A percentile compares a stretch with the other conserved stretches of the same genome.
phyloP scores from a whole-genome alignment of 1,140 invertebrate species.

The Papilio polyxenes region DNA sequence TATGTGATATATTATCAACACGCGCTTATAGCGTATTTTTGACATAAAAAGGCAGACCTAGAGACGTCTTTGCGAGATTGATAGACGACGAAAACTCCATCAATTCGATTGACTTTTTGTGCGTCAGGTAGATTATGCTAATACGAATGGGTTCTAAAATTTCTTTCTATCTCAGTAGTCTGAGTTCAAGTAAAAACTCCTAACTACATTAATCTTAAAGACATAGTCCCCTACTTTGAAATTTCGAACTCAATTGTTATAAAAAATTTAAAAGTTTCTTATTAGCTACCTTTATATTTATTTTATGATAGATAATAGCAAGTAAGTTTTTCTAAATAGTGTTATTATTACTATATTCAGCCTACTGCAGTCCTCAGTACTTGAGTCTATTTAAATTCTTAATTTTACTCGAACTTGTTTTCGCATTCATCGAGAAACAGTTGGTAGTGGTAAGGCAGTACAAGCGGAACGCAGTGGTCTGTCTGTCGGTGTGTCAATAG shows the following conservation, averaged over 20 bases:
- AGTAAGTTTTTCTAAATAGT: too few relatives aligned
- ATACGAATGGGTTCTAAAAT: conserved; percentile 48
- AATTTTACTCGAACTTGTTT: background rate
- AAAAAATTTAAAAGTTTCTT: background rate
- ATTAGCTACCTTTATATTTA: too few relatives aligned
- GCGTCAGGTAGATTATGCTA: conserved; percentile 47
- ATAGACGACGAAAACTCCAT: conserved; percentile 29
- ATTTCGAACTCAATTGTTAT: conserved; percentile 41
- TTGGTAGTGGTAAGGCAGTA: conserved; percentile 47
- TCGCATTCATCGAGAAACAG: conserved; percentile 7
- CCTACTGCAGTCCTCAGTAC: background rate
- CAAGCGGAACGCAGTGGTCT: conserved; percentile 60
- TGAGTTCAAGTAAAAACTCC: conserved; percentile 59
- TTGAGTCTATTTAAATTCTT: background rate
- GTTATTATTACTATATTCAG: background rate
- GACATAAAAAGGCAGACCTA: background rate
- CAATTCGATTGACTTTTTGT: conserved; percentile 40
- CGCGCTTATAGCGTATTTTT: background rate
- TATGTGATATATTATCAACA: too few relatives aligned
- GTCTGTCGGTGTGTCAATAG: conserved; percentile 71
- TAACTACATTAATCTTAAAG: conserved; percentile 66
- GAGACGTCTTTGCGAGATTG: conserved; percentile 16
- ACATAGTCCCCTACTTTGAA: conserved; percentile 50
- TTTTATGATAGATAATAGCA: background rate
- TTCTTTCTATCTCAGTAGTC: conserved; percentile 57